Evolutionary conservation across 2,797 vertebrate genomes (phyloP), one percentile per base, ranked within the genome.

Genomic region (Sebastes itinus): DNA sequence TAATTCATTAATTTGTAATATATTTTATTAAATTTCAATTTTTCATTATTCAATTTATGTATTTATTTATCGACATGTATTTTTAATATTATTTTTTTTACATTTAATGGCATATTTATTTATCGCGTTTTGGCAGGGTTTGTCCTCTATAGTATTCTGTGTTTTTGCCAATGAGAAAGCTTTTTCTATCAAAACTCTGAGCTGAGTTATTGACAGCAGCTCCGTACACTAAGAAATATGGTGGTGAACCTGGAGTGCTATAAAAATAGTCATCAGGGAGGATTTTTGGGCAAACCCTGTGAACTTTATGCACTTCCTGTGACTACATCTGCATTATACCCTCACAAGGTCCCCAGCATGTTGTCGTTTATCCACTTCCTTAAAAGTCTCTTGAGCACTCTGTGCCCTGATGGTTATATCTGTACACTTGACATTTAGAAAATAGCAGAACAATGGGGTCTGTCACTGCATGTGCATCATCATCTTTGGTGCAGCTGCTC

Each of bases 351-450:
- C 6, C 10, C 55, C 35, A 62, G 61, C 30, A 20, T 63, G 28
- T 23, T 59, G 18, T 58, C 38, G 49, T 59, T 77, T 22, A 23
- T 73, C 33, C 28, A 5, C 7, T 35, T 35, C 33, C 22, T 64
- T 32, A 33, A 78, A 46, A 59, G 42, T 27, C 30, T 27, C 25
- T 16, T 13, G 49, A 62, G 59, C 62, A 62, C 42, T 64, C 46
- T 11, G 67, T 49, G 30, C 63, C 55, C 27, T 30, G 2, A 56
- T 8, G 63, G 38, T 73, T 74, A 49, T 30, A 76, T 68, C 20
- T 55, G 70, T 11, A 52, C 62, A 14, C 64, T 52, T 78, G 87
- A 84, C 81, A 87, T 87, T 86, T 83, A 76, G 33, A 66, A 60
- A 82, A 62, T 1, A 60, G 68, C 56, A 77, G 27, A 76, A 69